A percentile compares a stretch with the other conserved stretches of the same genome.
phyloP scores from a whole-genome alignment of 30 jellyfish, hydroid and myxozoan species.

The Chrysaora quinquecirrha region DNA sequence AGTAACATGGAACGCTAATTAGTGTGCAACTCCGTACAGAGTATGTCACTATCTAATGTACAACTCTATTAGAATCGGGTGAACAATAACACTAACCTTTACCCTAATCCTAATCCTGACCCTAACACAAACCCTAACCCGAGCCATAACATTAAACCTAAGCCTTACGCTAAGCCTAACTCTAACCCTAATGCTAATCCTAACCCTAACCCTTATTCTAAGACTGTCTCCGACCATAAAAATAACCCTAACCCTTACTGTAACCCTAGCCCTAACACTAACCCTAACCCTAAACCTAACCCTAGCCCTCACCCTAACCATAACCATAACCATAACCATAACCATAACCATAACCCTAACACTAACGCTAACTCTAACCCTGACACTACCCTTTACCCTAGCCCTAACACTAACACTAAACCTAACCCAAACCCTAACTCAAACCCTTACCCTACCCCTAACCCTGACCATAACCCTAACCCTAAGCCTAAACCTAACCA shows the following conservation, averaged over 20 bases:
- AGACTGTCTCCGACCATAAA: conserved; percentile 15
- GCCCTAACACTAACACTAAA: conserved; percentile 10
- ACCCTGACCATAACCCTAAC: conserved; percentile 19
- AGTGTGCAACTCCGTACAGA: not conserved
- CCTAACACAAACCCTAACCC: not conserved
- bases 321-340: conserved; percentile 42
- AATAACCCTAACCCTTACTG: conserved; percentile 35
- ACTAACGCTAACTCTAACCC: conserved; percentile 16
- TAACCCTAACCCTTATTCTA: conserved; percentile 25
- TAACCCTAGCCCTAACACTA: conserved; percentile 32
- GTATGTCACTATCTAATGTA: not conserved
- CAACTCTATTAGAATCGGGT: not conserved
- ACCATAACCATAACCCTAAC: conserved; percentile 21
- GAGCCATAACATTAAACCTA: not conserved
- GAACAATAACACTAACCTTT: conserved; percentile 10
- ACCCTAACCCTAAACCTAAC: conserved; percentile 3
- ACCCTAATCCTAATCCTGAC: conserved; percentile 1
- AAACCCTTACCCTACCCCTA: conserved; percentile 14
- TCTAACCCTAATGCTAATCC: conserved; percentile 31
- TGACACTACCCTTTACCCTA: conserved; percentile 7
- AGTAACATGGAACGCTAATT: not conserved
- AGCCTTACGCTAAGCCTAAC: not conserved
- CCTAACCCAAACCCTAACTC: conserved; percentile 23
- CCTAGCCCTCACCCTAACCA: conserved; percentile 33
- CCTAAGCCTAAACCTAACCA: conserved; percentile 39